Evolutionary conservation across 2,888 invertebrate species (phyloP).

Genomic region (Chrysina gloriosa): DNA sequence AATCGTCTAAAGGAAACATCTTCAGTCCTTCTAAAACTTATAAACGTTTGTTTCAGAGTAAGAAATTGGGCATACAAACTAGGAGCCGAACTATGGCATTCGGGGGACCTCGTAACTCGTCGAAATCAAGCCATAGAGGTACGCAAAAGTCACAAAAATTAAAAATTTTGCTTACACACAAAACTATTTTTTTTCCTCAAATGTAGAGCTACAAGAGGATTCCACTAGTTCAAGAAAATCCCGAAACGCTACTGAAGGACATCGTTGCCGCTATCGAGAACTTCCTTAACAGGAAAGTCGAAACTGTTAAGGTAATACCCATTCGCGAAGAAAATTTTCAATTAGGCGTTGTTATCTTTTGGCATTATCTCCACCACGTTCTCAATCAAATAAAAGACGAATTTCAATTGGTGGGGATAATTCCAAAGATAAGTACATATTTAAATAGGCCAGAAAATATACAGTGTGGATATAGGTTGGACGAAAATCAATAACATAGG

Average conservation of each 20-base stretch:
- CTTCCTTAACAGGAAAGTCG: constrained; percentile 90
- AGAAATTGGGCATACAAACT: constrained; percentile 86
- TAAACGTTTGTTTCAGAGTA: constrained; percentile 69
- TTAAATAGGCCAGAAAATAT: too few species aligned
- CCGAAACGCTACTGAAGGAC: constrained; percentile 81
- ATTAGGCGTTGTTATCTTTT: too few species aligned
- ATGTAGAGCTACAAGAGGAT: constrained; percentile 81
- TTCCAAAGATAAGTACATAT: too few species aligned
- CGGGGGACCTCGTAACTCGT: constrained; percentile 84
- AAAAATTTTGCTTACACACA: not conserved
- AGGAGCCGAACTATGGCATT: constrained; percentile 82
- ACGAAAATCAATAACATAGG: too few species aligned
- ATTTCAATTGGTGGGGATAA: too few species aligned
- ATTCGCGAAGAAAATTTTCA: too few species aligned
- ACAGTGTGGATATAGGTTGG: too few species aligned
- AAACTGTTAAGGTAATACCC: constrained; percentile 84
- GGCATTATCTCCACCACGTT: too few species aligned
- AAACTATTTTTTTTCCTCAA: constrained; percentile 48
- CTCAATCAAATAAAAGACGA: too few species aligned
- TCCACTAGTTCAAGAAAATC: constrained; percentile 81
- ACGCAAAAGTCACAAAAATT: constrained; percentile 57
- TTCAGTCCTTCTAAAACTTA: too few species aligned
- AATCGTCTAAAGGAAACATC: too few species aligned
- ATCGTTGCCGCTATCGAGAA: constrained; percentile 87
- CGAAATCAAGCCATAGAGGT: constrained; percentile 83